A percentile compares a stretch with the other conserved stretches of the same genome.
These are phyloP conservation scores for Callyntrura sp. DNA, from an alignment of 2,888 invertebrate genomes.

Conservation along the genomic window DNA sequence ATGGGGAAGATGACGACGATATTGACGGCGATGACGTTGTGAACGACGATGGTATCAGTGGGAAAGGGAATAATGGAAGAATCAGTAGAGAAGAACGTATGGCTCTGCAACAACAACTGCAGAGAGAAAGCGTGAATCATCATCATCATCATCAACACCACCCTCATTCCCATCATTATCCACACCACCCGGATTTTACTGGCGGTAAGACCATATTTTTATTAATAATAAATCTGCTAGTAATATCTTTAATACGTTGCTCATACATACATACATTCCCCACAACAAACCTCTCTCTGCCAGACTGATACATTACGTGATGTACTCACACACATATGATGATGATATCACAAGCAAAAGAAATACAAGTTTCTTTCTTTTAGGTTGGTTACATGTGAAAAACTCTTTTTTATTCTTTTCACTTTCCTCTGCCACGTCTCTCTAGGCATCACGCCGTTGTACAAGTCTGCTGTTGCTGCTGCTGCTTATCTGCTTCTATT, in stretches of 20 bases:
- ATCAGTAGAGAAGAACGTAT: slow-evolving; percentile 9
- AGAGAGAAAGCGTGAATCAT: slow-evolving; percentile 48
- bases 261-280: background rate
- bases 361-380: slow-evolving; percentile 4
- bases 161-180: slow-evolving; percentile 12
- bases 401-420: slow-evolving; percentile 16
- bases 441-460: background rate
- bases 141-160: slow-evolving; percentile 46
- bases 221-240: slow-evolving; percentile 73
- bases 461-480: no score
- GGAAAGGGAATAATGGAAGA: slow-evolving; percentile 5
- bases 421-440: slow-evolving; percentile 20
- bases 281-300: no score
- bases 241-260: slow-evolving; percentile 44
- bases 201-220: slow-evolving; percentile 74
- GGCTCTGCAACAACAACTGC: slow-evolving; percentile 17
- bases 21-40: slow-evolving; percentile 20
- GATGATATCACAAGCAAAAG: background rate
- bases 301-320: no score
- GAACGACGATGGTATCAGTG: background rate
- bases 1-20: slow-evolving; percentile 39
- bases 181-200: slow-evolving; percentile 48
- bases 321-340: background rate
- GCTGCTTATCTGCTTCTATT: slow-evolving; percentile 44
- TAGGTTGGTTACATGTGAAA: background rate